Conservation (phyloP, 2,113 vertebrate species). For the Bos javanicus region DNA sequence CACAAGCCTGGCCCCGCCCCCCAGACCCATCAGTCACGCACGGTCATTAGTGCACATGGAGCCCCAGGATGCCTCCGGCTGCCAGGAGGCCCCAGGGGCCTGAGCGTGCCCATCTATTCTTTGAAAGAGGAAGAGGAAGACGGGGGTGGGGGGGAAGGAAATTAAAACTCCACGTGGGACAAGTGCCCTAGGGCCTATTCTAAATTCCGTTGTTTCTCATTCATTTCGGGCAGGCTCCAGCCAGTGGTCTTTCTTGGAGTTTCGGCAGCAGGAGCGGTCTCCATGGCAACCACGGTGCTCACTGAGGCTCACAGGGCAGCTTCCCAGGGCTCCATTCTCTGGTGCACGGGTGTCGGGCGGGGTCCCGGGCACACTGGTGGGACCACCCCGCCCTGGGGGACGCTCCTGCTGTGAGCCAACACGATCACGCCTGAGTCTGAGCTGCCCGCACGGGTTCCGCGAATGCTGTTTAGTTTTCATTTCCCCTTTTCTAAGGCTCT, state of each 20-base stretch:
- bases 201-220: constrained; percentile 68
- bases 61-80: background rate
- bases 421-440: background rate
- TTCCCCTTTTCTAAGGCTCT: constrained; percentile 48
- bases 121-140: background rate
- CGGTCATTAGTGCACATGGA: constrained; percentile 66
- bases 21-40: constrained; percentile 57
- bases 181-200: constrained; percentile 49
- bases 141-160: background rate
- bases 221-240: constrained; percentile 50
- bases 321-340: constrained; percentile 73
- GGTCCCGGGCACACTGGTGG: constrained; percentile 72
- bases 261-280: constrained; percentile 83
- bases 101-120: background rate
- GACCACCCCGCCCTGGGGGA: constrained; percentile 72
- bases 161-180: constrained; percentile 78
- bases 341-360: constrained; percentile 72
- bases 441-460: background rate
- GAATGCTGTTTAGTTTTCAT: constrained; percentile 52
- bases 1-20: constrained; percentile 33
- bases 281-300: constrained; percentile 89
- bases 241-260: constrained; percentile 75
- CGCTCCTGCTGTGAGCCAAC: constrained; percentile 33
- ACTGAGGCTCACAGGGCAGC: constrained; percentile 84
- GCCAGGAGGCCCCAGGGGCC: background rate